Percentiles rank a stretch among this genome's conserved stretches.
Conservation (phyloP, 1,140 invertebrate genomes). For the Drosophila tristis region DNA sequence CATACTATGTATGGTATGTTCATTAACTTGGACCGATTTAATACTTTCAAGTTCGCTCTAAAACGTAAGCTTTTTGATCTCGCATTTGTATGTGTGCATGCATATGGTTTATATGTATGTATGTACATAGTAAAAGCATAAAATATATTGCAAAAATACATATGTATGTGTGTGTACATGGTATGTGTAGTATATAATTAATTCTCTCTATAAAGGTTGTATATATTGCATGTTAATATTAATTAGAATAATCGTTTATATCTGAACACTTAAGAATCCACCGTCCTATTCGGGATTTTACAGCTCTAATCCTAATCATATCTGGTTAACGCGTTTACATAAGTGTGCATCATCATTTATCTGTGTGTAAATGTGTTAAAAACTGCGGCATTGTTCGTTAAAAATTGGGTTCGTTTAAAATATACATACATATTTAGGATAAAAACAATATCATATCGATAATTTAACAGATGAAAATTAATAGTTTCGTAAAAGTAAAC, state of each 20-base stretch:
- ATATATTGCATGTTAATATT: constrained; percentile 63
- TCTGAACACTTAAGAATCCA: constrained; percentile 72
- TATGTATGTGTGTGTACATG: constrained; percentile 46
- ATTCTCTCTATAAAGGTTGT: constrained; percentile 44
- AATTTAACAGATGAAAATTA: constrained; percentile 66
- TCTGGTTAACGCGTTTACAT: constrained; percentile 53
- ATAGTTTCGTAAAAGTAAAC: constrained; percentile 48
- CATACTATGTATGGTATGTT: constrained; percentile 22
- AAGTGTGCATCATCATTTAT: constrained; percentile 13
- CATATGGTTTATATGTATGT: constrained; percentile 36
- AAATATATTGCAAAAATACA: constrained; percentile 78
- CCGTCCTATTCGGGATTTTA: constrained; percentile 37
- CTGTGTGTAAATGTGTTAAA: constrained; percentile 59
- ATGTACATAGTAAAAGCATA: constrained; percentile 62
- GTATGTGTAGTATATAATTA: constrained; percentile 61
- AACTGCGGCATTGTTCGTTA: constrained; percentile 66
- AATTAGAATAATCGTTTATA: constrained; percentile 75
- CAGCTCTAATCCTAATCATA: constrained; percentile 51
- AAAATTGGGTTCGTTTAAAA: constrained; percentile 42
- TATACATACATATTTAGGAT: constrained; percentile 47
- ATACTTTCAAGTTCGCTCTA: constrained; percentile 63
- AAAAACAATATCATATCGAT: constrained; percentile 49
- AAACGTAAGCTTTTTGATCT: constrained; percentile 60
- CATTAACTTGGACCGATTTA: constrained; percentile 73
- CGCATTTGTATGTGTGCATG: constrained; percentile 23